Base-by-base conservation (phyloP, 1,140 invertebrate species). In the Lepidurus couesii region DNA sequence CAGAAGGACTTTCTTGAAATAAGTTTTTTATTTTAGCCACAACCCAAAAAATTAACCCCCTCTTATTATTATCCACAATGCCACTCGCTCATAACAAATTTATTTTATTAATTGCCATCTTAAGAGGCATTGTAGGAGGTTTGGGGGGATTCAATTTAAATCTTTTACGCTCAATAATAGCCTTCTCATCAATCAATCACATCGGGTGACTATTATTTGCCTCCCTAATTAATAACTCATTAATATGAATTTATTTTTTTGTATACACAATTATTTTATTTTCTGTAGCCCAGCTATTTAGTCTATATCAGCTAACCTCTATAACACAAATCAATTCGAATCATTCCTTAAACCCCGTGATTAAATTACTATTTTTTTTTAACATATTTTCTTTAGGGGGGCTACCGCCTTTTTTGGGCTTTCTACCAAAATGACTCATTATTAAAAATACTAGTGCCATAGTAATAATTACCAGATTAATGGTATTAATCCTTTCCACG, bases 101-200 rank as follows among this genome's bases (percentile, higher is more conserved):
- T 2, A 47, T 47, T 6, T 47, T 47, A 7, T 2, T 1, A 47
- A 5, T 5, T 5, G 45, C 45, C 7, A 11, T 47, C 7, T 7
- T 47, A 47, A 47, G 45, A 10, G 16, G 45, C 83, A 81, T 83
- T 81, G 82, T 82, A 74, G 80, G 82, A 79, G 79, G 80, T 75
- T 80, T 83, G 75, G 82, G 84, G 79, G 84, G 86, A 16, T 78
- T 88, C 81, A 87, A 87, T 79, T 85, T 87, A 86, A 84, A 83
- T 7, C 86, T 84, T 11, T 44, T 87, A 77, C 85, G 86, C 73
- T 87, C 87, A 87, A 81, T 87, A 81, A 82, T 88, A 85, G 81
- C 84, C 75, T 87, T 84, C 83, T 88, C 87, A 45, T 88, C 86
- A 5, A 88, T 88, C 85, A 87, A 87, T 81, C 86, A 88, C 82